Evolutionary conservation across 2,113 vertebrate species (phyloP).

Genomic region (Catharus bicknelli): DNA sequence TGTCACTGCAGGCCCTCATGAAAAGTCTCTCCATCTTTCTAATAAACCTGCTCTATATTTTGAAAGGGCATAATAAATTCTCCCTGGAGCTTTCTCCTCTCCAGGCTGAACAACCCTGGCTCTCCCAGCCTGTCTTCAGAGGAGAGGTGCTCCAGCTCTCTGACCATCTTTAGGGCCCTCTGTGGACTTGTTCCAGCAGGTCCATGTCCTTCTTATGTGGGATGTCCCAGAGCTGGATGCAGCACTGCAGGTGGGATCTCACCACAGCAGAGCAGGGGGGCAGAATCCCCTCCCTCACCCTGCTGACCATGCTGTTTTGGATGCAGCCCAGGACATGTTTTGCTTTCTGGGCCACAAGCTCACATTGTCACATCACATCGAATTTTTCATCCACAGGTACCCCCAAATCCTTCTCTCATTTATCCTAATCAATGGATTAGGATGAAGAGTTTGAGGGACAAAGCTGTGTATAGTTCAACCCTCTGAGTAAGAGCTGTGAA

Average conservation of each 20-base stretch:
- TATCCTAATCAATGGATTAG: neutral
- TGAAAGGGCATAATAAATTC: neutral
- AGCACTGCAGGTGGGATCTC: neutral
- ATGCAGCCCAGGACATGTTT: neutral
- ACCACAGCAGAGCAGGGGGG: neutral
- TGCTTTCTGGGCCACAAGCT: neutral
- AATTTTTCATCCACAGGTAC: neutral
- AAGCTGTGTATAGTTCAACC: neutral
- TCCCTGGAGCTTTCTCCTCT: neutral
- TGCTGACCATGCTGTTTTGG: accelerated
- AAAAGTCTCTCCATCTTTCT: neutral
- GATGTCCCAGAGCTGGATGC: neutral
- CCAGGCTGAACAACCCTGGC: neutral
- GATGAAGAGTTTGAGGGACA: neutral
- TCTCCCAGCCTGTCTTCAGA: neutral
- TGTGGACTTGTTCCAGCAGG: accelerated
- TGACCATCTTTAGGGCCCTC: neutral
- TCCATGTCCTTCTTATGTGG: neutral
- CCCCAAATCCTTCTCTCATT: neutral
- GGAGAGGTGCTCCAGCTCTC: neutral
- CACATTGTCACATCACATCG: neutral
- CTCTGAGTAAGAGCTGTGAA: neutral
- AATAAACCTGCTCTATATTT: neutral
- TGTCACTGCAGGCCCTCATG: neutral
- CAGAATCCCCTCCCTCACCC: neutral